Percentiles rank a stretch among this genome's conserved stretches.
Evolutionary conservation across 2,113 vertebrate species (phyloP).

Genomic region (Tympanuchus pallidicinctus): DNA sequence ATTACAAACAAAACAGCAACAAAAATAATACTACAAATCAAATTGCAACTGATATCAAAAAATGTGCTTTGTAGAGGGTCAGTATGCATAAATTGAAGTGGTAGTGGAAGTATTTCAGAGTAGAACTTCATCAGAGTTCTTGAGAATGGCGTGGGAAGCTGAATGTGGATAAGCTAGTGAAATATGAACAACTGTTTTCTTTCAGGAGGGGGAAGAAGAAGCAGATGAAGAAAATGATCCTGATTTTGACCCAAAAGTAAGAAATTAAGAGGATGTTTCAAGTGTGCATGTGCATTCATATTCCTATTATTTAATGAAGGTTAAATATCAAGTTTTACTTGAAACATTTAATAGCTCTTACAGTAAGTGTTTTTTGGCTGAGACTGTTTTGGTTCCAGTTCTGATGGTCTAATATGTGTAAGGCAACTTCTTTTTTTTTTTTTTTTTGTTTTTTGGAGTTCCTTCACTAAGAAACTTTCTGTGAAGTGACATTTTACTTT

Average conservation of each 20-base stretch:
- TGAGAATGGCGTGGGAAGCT: not conserved
- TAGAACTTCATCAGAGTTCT: not conserved
- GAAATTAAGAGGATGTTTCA: slow-evolving; percentile 16
- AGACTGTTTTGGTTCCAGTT: not conserved
- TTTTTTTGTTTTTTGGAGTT: not conserved
- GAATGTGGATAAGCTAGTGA: not conserved
- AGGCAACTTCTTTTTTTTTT: not conserved
- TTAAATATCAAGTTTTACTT: not conserved
- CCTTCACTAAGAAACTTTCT: not conserved
- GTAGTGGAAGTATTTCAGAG: not conserved
- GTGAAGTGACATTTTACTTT: not conserved
- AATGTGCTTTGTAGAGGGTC: not conserved
- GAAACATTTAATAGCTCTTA: not conserved
- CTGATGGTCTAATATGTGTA: not conserved
- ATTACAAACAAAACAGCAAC: not conserved
- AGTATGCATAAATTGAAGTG: not conserved
- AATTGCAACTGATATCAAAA: not conserved
- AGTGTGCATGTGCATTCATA: not conserved
- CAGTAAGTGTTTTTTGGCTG: not conserved
- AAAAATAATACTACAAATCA: not conserved
- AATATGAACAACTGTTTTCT: slow-evolving; percentile 1
- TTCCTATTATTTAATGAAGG: not conserved
- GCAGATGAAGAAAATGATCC: slow-evolving; percentile 98
- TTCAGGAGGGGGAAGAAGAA: slow-evolving; percentile 98
- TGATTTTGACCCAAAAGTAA: slow-evolving; percentile 96